phyloP scores from a whole-genome alignment of 2,888 invertebrate species.

The Tinea semifulvella region DNA sequence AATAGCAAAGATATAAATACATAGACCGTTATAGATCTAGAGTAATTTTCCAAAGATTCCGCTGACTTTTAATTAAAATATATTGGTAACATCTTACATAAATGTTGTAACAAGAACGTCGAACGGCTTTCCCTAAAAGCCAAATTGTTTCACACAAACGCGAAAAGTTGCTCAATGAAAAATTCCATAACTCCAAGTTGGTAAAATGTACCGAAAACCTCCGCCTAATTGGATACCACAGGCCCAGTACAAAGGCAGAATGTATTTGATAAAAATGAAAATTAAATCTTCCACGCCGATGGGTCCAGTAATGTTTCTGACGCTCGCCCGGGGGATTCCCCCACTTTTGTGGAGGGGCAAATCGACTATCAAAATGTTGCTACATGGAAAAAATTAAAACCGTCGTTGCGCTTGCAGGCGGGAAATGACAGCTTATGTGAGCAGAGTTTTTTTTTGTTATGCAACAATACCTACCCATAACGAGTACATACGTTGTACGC shows the following conservation, averaged over 20 bases:
- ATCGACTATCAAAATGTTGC: constrained; percentile 64
- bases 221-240: constrained; percentile 59
- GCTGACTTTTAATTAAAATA: too few relatives aligned
- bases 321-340: constrained; percentile 44
- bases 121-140: too few relatives aligned
- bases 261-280: constrained; percentile 69
- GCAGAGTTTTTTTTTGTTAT: too few relatives aligned
- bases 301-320: constrained; percentile 66
- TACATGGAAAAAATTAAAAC: constrained; percentile 35
- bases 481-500: too few relatives aligned
- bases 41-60: too few relatives aligned
- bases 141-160: too few relatives aligned
- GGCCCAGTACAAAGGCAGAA: constrained; percentile 65
- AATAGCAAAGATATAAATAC: too few relatives aligned
- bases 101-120: too few relatives aligned
- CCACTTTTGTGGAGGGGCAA: constrained; percentile 35
- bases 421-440: constrained; percentile 7
- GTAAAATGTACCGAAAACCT: constrained; percentile 8
- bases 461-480: too few relatives aligned
- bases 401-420: neutral
- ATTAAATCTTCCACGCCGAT: constrained; percentile 67
- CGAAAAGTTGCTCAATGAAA: constrained; percentile 40
- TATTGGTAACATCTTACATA: too few relatives aligned
- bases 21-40: too few relatives aligned
- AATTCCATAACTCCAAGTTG: constrained; percentile 55